Evolutionary conservation across 1,140 invertebrate species (phyloP).

Genomic region (Drosophila mojavensis): DNA sequence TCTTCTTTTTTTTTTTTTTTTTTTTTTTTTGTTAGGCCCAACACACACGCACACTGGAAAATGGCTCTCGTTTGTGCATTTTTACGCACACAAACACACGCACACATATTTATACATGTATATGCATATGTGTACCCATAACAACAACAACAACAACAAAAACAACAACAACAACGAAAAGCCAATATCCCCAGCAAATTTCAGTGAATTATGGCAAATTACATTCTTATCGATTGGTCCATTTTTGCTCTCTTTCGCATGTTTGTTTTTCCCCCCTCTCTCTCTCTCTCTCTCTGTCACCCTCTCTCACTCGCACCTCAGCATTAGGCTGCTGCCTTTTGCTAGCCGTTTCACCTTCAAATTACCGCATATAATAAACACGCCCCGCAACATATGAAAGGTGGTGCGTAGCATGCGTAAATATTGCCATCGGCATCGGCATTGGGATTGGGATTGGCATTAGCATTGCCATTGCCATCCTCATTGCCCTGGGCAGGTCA

Average conservation of each 20-base stretch:
- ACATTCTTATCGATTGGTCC: slow-evolving; percentile 82
- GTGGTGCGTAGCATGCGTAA: slow-evolving; percentile 26
- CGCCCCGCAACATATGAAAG: slow-evolving; percentile 49
- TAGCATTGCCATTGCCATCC: neutral
- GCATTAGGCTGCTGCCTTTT: slow-evolving; percentile 8
- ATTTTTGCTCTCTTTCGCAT: slow-evolving; percentile 56
- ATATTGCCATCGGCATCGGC: slow-evolving; percentile 14
- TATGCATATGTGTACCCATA: slow-evolving; percentile 10
- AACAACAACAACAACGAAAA: slow-evolving; percentile 50
- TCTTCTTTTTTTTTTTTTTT: too few relatives aligned
- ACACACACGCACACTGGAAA: slow-evolving; percentile 5
- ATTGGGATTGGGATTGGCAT: slow-evolving; percentile 6
- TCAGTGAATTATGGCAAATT: slow-evolving; percentile 82
- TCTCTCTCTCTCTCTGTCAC: neutral
- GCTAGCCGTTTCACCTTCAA: slow-evolving; percentile 25
- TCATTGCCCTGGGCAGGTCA: slow-evolving; percentile 28
- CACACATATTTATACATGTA: slow-evolving; percentile 9
- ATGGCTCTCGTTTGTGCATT: slow-evolving; percentile 10
- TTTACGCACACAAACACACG: slow-evolving; percentile 11
- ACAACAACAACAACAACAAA: slow-evolving; percentile 32
- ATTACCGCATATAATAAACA: slow-evolving; percentile 47
- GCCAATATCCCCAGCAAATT: slow-evolving; percentile 80
- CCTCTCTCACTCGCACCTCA: neutral
- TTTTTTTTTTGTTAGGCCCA: slow-evolving; percentile 36
- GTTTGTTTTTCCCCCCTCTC: neutral